Conservation (phyloP, 1,140 invertebrate species). For the Drosophila arawakana region DNA sequence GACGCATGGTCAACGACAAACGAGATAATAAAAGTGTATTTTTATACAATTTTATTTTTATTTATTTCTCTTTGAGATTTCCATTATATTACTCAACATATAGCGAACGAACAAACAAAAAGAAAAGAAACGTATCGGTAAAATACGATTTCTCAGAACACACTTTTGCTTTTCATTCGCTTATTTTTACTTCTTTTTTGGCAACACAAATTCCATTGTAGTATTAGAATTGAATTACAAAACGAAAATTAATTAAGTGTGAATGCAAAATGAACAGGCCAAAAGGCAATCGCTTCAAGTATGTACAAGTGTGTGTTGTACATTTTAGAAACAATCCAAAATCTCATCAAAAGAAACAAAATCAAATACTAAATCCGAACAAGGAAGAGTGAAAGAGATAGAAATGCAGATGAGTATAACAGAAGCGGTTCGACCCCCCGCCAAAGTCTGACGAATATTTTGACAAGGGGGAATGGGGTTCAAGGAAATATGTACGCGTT, state of each 20-base stretch:
- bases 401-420: slow-evolving; percentile 9
- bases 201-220: slow-evolving; percentile 34
- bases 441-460: slow-evolving; percentile 48
- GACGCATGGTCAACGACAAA: slow-evolving; percentile 42
- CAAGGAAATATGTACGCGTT: slow-evolving; percentile 55
- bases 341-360: slow-evolving; percentile 53
- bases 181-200: slow-evolving; percentile 23
- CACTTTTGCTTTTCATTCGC: slow-evolving; percentile 15
- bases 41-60: slow-evolving; percentile 51
- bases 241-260: slow-evolving; percentile 67
- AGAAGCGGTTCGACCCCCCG: slow-evolving; percentile 58
- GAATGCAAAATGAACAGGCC: slow-evolving; percentile 66
- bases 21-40: slow-evolving; percentile 71
- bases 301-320: slow-evolving; percentile 4
- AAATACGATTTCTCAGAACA: slow-evolving; percentile 35
- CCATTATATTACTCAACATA: slow-evolving; percentile 13
- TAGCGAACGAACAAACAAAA: neutral
- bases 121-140: slow-evolving; percentile 11
- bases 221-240: slow-evolving; percentile 42
- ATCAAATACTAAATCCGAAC: slow-evolving; percentile 48
- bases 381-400: slow-evolving; percentile 15
- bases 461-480: slow-evolving; percentile 40
- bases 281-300: slow-evolving; percentile 27
- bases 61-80: slow-evolving; percentile 32
- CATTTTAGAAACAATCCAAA: slow-evolving; percentile 29